Evolutionary conservation across 2,113 vertebrate species (phyloP), one percentile per base, ranked within the genome.

Genomic region (Pycnonotus jocosus): DNA sequence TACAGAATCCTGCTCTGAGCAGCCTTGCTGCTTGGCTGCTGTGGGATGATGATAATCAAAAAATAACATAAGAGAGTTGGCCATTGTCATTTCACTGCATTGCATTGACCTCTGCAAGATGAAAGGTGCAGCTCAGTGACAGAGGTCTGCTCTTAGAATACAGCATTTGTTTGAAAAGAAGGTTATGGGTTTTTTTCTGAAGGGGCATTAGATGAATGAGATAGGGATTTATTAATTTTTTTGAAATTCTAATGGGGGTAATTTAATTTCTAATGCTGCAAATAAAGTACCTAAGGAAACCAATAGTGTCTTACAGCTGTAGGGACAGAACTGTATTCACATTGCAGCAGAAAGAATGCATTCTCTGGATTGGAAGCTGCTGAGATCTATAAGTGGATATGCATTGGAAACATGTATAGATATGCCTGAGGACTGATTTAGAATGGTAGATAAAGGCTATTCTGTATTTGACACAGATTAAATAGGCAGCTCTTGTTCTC

Each of bases 1-100:
- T 4, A 0, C 53, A 74, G 73, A 92, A 53, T 0, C 4, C 62
- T 81, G 71, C 65, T 95, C 72, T 44, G 65, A 87, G 68, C 42
- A 88, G 28, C 56, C 53, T 85, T 82, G 90, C 58, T 88, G 76
- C 66, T 76, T 86, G 83, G 45, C 73, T 93, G 80, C 48, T 93
- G 64, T 81, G 70, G 69, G 86, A 48, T 78, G 92, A 57, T 0
- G 6, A 57, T 57, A 54, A 14, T 57, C 47, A 81, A 72, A 91
- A 78, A 78, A 66, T 22, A 51, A 31, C 2, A 0, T 47, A 12
- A 44, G 4, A 35, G n/a, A 51, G 23, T 70, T 2, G 0, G 58
- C 47, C 30, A 23, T 61, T 92, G 86, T 92, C 42, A 64, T 40
- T 38, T 42, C 53, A 14, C 45, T 73, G 79, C 45, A 30, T 19